Evolutionary conservation across 2,888 invertebrate species (phyloP).

Genomic region (Rhabditoides inermis): DNA sequence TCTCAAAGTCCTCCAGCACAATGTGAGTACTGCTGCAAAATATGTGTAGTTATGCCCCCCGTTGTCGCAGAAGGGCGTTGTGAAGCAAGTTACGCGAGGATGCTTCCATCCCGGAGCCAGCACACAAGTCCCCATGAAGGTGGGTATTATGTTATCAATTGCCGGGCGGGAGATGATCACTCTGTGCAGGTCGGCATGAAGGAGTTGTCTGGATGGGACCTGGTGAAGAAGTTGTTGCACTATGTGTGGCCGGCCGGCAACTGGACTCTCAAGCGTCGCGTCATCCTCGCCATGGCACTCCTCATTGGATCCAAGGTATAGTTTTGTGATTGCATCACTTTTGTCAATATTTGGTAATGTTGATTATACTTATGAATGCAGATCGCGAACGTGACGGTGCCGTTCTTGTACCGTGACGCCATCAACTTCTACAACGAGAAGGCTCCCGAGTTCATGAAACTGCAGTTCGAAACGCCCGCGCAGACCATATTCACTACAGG

Average conservation of each 20-base stretch:
- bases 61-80: constrained; percentile 22
- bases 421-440: constrained; percentile 74
- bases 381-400: constrained; percentile 80
- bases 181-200: not conserved
- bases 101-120: constrained; percentile 33
- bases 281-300: constrained; percentile 66
- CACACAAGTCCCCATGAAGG: constrained; percentile 26
- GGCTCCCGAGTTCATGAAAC: constrained; percentile 35
- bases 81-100: constrained; percentile 16
- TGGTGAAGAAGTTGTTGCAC: constrained; percentile 28
- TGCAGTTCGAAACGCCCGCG: constrained; percentile 30
- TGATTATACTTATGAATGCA: constrained; percentile 55
- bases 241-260: constrained; percentile 65
- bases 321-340: not conserved
- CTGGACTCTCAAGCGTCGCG: constrained; percentile 67
- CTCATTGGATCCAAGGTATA: constrained; percentile 57
- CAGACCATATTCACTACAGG: constrained; percentile 41
- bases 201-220: constrained; percentile 25
- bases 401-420: constrained; percentile 87
- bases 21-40: no score
- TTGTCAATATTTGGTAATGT: no score
- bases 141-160: no score
- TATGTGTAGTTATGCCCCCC: no score
- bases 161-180: no score
- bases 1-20: no score